These are phyloP conservation scores for Drosophila melanosoma DNA, from an alignment of 2,888 invertebrate species.

Conservation along the genomic window DNA sequence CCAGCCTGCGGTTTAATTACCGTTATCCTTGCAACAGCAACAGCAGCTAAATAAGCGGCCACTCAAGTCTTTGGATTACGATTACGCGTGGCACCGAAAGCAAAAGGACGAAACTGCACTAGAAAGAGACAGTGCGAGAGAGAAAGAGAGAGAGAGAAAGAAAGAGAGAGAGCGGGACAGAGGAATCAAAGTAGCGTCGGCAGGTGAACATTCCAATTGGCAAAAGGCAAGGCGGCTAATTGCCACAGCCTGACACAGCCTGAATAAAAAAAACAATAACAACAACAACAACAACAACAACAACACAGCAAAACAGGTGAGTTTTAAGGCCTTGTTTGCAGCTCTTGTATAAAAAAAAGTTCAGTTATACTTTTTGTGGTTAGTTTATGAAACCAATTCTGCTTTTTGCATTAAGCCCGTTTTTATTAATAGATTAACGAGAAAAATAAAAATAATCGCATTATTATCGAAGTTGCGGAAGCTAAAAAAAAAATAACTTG, in stretches of 20 bases:
- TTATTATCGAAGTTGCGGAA: too few species aligned
- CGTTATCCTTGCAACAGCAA: slow-evolving; percentile 69
- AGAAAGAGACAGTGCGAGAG: background rate
- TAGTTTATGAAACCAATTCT: background rate
- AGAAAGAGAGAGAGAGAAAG: slow-evolving; percentile 1
- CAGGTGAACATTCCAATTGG: slow-evolving; percentile 73
- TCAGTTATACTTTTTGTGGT: background rate
- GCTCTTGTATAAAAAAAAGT: background rate
- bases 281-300: slow-evolving; percentile 25
- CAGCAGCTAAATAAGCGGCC: slow-evolving; percentile 46
- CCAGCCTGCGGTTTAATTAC: slow-evolving; percentile 71
- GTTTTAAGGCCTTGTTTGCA: slow-evolving; percentile 25
- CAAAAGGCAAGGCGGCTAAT: slow-evolving; percentile 54
- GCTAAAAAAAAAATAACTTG: too few species aligned
- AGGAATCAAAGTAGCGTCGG: slow-evolving; percentile 27
- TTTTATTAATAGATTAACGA: slow-evolving; percentile 14
- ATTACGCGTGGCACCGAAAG: slow-evolving; percentile 16
- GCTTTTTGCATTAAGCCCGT: background rate
- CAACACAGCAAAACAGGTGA: slow-evolving; percentile 54
- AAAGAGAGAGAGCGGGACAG: slow-evolving; percentile 9
- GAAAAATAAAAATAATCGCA: background rate
- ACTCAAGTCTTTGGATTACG: slow-evolving; percentile 47
- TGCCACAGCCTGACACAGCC: slow-evolving; percentile 45
- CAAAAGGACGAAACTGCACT: slow-evolving; percentile 36
- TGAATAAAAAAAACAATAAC: slow-evolving; percentile 6